Conservation (phyloP, 2,888 invertebrate genomes). For the Melinopterus prodromus region DNA sequence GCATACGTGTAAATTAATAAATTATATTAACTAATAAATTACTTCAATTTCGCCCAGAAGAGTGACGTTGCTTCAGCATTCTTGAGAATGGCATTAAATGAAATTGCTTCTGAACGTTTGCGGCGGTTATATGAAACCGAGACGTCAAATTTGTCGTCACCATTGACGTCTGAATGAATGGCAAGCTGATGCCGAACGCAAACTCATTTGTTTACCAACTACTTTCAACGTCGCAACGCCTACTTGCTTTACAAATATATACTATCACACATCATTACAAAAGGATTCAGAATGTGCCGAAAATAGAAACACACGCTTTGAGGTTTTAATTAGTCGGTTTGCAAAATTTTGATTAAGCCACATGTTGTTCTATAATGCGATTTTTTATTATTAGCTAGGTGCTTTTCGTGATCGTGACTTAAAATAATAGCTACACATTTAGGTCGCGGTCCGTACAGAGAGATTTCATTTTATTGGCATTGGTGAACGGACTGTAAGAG, state of each 20-base stretch:
- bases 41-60: neutral
- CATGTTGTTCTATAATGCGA: neutral
- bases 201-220: neutral
- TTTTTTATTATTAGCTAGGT: neutral
- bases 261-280: neutral
- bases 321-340: neutral
- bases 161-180: neutral
- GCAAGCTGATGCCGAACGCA: neutral
- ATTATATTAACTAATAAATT: neutral
- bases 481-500: neutral
- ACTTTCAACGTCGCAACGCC: constrained; percentile 4
- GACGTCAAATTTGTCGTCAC: constrained; percentile 4
- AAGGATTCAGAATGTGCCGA: neutral
- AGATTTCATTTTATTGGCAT: neutral
- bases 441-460: neutral
- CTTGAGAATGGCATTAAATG: neutral
- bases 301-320: neutral
- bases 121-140: neutral
- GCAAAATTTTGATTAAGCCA: neutral
- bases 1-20: no score
- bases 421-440: neutral
- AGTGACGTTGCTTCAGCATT: neutral
- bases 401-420: neutral
- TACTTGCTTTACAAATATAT: neutral
- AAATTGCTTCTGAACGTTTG: neutral